Evolutionary conservation across 2,888 invertebrate species (phyloP), one percentile per base, ranked within the genome.

Genomic region (Mesoligia furuncula): DNA sequence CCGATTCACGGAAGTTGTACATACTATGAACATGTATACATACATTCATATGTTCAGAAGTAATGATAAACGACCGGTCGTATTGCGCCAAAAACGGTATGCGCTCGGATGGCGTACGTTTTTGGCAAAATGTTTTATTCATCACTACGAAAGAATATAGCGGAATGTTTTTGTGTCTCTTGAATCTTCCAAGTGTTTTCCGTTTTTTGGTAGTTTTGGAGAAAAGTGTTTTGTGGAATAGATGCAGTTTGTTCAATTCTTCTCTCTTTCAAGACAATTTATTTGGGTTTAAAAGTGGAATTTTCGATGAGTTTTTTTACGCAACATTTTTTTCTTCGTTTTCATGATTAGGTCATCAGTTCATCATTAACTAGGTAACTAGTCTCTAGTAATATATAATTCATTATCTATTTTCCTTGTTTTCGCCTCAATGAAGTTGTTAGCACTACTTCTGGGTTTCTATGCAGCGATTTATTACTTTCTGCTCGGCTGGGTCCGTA

Each of bases 81-180:
- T 88, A 89, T 78, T 86, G 85, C 89, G 85, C 93, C 94, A 81
- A 91, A 95, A 92, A 95, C 91, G 94, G 94, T 86, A 81, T 84
- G 84, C 85, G 87, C 75, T 85, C 83, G 85, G 83, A 85, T 83
- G 76, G 79, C 80, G 81, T 85, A 83, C 90, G 77, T 87, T 95
- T 95, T 95, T 93, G 95, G 95, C 92, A 89, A 93, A 90, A 95
- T 95, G 94, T 95, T 92, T 95, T 92, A 95, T 95, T 95, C 95
- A 95, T 95, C 86, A 85, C 87, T 89, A 88, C 91, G 90, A 93
- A 93, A 93, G 91, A 92, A 92, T 93, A 93, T 89, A 90, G 90
- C 90, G 82, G 87, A 85, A 86, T 89, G 89, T 84, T 88, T 85
- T 88, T 89, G 59, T 68, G 39, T 65, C 59, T 73, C 51, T 68